Evolutionary conservation across 2,888 invertebrate species (phyloP), one percentile per base, ranked within the genome.

Genomic region (Theretra japonica): DNA sequence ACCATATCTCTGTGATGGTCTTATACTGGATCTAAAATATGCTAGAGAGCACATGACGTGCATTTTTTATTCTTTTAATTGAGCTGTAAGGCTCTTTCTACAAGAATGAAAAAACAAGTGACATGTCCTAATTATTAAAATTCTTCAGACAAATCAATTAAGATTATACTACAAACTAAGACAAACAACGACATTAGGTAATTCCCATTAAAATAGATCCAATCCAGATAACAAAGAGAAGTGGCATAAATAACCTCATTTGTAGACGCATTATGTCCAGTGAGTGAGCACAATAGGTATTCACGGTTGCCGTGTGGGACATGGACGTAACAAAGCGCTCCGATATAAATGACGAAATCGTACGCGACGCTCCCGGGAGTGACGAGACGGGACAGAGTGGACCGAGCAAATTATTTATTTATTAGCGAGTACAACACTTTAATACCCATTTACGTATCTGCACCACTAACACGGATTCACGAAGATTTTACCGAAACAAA

Each of bases 351-450:
- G 21, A 65, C 65, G 41, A 65, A 65, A 65, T 65, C 41, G 48
- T 48, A 65, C 65, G 41, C 41, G 65, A 17, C 19, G 60, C 65
- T 48, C 65, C 65, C 41, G 48, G 53, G 19, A 11, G 41, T 65
- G 65, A 65, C 41, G 48, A 65, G 65, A 65, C 65, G 48, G 23
- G 65, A n/a, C 41, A 15, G 6, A 65, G 23, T 65, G 65, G 65
- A 30, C 60, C 30, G 21, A 28, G 25, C 48, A 57, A 56, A 68
- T 71, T 71, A 71, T 71, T 57, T 68, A 71, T 71, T 65, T 41
- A 71, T 57, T 68, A 41, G 71, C 56, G 41, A 23, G 65, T 23
- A 65, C 65, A 65, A 41, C 65, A 65, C 48, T 65, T 48, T 65
- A 65, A 65, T 65, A 65, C 65, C 65, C 65, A 65, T 48, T 65